Conservation (phyloP, 2,888 invertebrate species). For the Sabatieria punctata region DNA sequence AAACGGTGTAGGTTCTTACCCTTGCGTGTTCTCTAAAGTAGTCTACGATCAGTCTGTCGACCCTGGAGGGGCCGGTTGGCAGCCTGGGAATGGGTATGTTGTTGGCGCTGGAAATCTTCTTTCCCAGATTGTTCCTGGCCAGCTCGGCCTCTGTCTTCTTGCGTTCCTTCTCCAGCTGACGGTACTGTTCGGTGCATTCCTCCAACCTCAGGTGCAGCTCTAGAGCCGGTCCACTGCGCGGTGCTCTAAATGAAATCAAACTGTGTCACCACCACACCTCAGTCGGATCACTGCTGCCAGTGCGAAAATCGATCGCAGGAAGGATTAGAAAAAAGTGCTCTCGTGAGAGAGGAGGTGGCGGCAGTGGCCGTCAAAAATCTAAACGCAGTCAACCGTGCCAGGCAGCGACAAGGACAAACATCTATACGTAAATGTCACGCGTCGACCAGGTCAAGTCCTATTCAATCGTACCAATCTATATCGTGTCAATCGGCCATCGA, state of each 20-base stretch:
- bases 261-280: background rate
- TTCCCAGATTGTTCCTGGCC: constrained; percentile 57
- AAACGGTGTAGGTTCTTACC: constrained; percentile 31
- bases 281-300: background rate
- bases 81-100: constrained; percentile 55
- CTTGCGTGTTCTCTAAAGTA: constrained; percentile 55
- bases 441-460: too few relatives aligned
- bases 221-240: constrained; percentile 33
- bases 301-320: too few relatives aligned
- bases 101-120: constrained; percentile 58
- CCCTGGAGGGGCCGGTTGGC: constrained; percentile 56
- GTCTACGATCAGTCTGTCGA: constrained; percentile 60
- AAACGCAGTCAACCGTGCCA: too few relatives aligned
- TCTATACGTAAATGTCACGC: too few relatives aligned
- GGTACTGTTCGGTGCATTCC: constrained; percentile 60
- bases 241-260: constrained; percentile 12
- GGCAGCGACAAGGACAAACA: too few relatives aligned
- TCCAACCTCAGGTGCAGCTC: constrained; percentile 54
- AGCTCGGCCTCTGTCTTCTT: constrained; percentile 47
- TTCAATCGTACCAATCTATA: too few relatives aligned
- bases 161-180: constrained; percentile 56
- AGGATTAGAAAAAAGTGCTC: too few relatives aligned
- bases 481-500: too few relatives aligned
- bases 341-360: too few relatives aligned
- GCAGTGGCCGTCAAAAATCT: too few relatives aligned